Evolutionary conservation across 2,888 invertebrate genomes (phyloP).

Genomic region (Chalcis sispes): DNA sequence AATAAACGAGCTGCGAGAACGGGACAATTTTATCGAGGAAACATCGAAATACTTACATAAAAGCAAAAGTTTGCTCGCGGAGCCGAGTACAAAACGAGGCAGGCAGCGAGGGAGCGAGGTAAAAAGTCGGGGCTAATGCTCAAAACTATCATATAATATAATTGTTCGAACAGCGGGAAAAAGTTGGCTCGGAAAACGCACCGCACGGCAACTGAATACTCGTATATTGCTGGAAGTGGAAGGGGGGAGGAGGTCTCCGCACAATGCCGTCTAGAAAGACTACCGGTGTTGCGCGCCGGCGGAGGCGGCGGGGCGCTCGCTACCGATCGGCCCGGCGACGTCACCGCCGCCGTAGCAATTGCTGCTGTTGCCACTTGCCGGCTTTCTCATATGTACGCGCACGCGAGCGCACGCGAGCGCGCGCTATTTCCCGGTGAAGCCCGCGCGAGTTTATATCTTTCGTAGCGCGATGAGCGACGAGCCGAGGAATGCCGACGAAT

Average conservation of each 20-base stretch:
- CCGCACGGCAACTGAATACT: not conserved
- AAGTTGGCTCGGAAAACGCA: not conserved
- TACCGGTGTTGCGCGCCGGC: constrained; percentile 48
- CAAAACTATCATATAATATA: not conserved
- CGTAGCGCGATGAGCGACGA: too few species aligned
- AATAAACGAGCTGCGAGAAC: too few species aligned
- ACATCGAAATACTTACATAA: too few species aligned
- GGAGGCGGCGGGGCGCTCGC: not conserved
- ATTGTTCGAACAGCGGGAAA: not conserved
- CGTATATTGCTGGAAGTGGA: not conserved
- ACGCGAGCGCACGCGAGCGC: too few species aligned
- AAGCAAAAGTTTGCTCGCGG: too few species aligned
- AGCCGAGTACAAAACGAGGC: not conserved
- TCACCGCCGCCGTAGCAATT: not conserved
- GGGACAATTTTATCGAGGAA: too few species aligned
- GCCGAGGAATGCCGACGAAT: too few species aligned
- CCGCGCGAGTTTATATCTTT: constrained; percentile 7
- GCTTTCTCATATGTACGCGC: too few species aligned
- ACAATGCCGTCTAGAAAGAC: constrained; percentile 50
- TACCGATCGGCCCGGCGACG: not conserved
- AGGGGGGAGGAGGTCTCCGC: constrained; percentile 28
- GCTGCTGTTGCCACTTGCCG: constrained; percentile 26
- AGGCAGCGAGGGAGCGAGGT: too few species aligned
- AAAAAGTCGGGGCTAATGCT: not conserved
- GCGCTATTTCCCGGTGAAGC: too few species aligned